Percentiles rank a stretch among this genome's conserved stretches.
Evolutionary conservation across 2,888 invertebrate genomes (phyloP).

Genomic region (Sminthurinus aureus): DNA sequence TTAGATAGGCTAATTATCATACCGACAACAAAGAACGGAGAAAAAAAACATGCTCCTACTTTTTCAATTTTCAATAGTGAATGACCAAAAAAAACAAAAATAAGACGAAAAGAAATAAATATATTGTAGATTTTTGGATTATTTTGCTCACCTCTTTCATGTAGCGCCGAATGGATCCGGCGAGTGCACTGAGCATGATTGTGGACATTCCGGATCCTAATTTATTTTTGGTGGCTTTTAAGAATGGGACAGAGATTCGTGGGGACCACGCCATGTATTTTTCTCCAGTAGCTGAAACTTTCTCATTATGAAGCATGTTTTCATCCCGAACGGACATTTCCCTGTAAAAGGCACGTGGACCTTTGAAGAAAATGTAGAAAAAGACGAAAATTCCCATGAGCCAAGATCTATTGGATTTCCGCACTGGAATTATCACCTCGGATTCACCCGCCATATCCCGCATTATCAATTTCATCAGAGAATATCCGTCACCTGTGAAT

Average conservation of each 20-base stretch:
- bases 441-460: conserved; percentile 51
- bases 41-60: no score
- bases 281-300: conserved; percentile 43
- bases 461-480: conserved; percentile 55
- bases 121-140: background rate
- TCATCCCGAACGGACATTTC: conserved; percentile 51
- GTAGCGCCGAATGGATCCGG: conserved; percentile 47
- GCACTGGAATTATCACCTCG: conserved; percentile 41
- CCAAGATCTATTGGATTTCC: conserved; percentile 24
- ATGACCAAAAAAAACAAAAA: no score
- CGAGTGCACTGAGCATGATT: conserved; percentile 49
- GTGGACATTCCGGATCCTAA: conserved; percentile 53
- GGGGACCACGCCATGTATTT: conserved; percentile 53
- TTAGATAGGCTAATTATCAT: no score
- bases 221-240: conserved; percentile 50
- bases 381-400: conserved; percentile 40
- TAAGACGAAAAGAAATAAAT: no score
- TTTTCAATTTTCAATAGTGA: no score
- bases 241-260: conserved; percentile 50
- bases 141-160: conserved; percentile 49
- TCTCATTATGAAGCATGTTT: conserved; percentile 48
- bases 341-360: conserved; percentile 51
- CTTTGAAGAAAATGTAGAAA: conserved; percentile 48
- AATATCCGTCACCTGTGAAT: conserved; percentile 52
- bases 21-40: no score